Base-by-base conservation (phyloP, 2,888 invertebrate genomes). In the Epirrita christyi region DNA sequence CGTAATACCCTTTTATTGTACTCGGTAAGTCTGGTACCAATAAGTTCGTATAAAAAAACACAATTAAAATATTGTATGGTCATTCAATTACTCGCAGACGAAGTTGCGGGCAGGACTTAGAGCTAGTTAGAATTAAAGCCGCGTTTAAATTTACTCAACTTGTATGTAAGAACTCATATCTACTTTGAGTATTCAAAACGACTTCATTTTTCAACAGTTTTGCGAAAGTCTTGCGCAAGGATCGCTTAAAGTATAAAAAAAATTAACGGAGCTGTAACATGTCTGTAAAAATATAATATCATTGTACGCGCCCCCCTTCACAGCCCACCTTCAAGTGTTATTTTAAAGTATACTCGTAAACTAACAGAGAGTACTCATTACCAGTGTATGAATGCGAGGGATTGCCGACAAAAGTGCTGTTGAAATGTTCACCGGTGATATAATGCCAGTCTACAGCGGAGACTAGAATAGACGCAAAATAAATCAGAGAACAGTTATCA, bases 311-410 rank as follows among this genome's bases (percentile, higher is more conserved):
- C 40, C 52, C 40, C 52, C 52, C 58, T 41, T 66, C 66, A 62
- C 68, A 64, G 64, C 28, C 14, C 68, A 67, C 68, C 66, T 59
- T 61, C 68, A 64, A 66, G 66, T 64, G 68, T 71, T 68, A 59
- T 72, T 63, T 58, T 66, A 54, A 56, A 66, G 66, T 55, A 53
- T 52, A 52, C 65, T 67, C 55, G 50, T 50, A 56, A 59, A 51
- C 55, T 61, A 59, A 56, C 62, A 54, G 61, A 65, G 65, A 54
- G 62, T 52, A 46, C 63, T 59, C 54, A 57, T 61, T 60, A 61
- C 45, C 47, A 34, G 52, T 38, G 52, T 15, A 38, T 10, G 32
- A 40, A 32, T 21, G 58, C 29, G 51, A 58, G 58, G 55, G 59
- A 60, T 58, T 60, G 57, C 37, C 45, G 55, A 40, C 14, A 50